These are phyloP conservation scores for Atta texana DNA, from an alignment of 1,140 invertebrate species.

Conservation along the genomic window DNA sequence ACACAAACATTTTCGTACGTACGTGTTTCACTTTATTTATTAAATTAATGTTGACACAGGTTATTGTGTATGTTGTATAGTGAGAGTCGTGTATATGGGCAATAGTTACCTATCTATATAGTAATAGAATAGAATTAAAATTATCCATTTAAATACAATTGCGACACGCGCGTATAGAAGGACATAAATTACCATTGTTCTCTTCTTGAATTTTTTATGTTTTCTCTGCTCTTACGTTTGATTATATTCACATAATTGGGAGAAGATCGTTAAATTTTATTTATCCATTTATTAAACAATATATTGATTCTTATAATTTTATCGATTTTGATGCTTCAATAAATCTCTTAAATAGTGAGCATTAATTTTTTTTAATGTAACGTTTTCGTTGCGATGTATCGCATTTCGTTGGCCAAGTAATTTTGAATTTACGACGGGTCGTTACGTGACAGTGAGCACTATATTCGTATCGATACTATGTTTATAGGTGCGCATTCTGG, in stretches of 20 bases:
- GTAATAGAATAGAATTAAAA: constrained; percentile 85
- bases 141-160: constrained; percentile 86
- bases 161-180: constrained; percentile 70
- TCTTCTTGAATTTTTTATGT: constrained; percentile 46
- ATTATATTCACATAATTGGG: constrained; percentile 58
- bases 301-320: constrained; percentile 43
- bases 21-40: constrained; percentile 86
- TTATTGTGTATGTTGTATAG: constrained; percentile 86
- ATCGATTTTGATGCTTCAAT: constrained; percentile 5
- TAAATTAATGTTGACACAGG: constrained; percentile 86
- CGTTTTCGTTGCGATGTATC: constrained; percentile 67
- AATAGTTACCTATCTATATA: constrained; percentile 85
- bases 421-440: constrained; percentile 74
- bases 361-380: constrained; percentile 49
- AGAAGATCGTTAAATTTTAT: constrained; percentile 61
- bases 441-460: constrained; percentile 37
- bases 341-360: constrained; percentile 23
- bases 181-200: constrained; percentile 49
- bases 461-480: constrained; percentile 20
- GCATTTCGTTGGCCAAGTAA: constrained; percentile 66
- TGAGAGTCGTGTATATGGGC: constrained; percentile 83
- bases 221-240: constrained; percentile 64
- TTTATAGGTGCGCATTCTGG: constrained; percentile 17
- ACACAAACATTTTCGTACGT: constrained; percentile 80
- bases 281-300: constrained; percentile 8